Conservation (phyloP, 2,888 invertebrate genomes). For the Beris chalybata region DNA sequence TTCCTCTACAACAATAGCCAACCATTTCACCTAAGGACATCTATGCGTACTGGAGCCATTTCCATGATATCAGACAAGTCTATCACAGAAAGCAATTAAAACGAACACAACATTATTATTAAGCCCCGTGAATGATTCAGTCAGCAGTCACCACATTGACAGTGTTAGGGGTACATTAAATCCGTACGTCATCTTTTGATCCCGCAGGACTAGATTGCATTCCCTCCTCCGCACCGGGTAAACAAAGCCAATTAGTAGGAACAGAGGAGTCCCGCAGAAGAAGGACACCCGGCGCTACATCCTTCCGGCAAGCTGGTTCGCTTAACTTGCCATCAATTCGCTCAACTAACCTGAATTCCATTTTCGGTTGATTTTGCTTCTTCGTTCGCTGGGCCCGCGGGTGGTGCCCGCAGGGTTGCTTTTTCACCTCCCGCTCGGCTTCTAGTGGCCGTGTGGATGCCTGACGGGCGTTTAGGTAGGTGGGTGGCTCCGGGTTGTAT, state of each 20-base stretch:
- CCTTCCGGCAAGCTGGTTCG: slow-evolving; percentile 27
- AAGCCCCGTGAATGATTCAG: not conserved
- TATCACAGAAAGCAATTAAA: slow-evolving; percentile 7
- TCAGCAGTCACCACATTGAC: slow-evolving; percentile 15
- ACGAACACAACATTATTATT: slow-evolving; percentile 12
- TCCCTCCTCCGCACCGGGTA: slow-evolving; percentile 15
- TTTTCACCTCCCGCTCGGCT: slow-evolving; percentile 17
- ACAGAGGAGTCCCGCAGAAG: slow-evolving; percentile 4
- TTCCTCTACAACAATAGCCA: too few relatives aligned
- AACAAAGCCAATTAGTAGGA: slow-evolving; percentile 31
- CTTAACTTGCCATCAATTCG: slow-evolving; percentile 34
- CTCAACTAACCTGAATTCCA: slow-evolving; percentile 38
- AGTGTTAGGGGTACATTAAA: slow-evolving; percentile 16
- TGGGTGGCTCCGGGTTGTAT: slow-evolving; percentile 7
- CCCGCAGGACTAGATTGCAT: slow-evolving; percentile 18
- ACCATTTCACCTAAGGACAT: too few relatives aligned
- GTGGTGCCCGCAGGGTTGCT: slow-evolving; percentile 21
- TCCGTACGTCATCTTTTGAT: slow-evolving; percentile 8
- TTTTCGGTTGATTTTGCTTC: slow-evolving; percentile 31
- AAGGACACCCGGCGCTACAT: slow-evolving; percentile 13
- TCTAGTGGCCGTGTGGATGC: slow-evolving; percentile 8
- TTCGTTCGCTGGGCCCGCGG: slow-evolving; percentile 17
- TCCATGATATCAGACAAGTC: too few relatives aligned
- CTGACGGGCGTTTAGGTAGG: slow-evolving; percentile 24
- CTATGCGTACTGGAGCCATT: too few relatives aligned